Evolutionary conservation across 2,113 vertebrate species (phyloP).

Genomic region (Columba livia): DNA sequence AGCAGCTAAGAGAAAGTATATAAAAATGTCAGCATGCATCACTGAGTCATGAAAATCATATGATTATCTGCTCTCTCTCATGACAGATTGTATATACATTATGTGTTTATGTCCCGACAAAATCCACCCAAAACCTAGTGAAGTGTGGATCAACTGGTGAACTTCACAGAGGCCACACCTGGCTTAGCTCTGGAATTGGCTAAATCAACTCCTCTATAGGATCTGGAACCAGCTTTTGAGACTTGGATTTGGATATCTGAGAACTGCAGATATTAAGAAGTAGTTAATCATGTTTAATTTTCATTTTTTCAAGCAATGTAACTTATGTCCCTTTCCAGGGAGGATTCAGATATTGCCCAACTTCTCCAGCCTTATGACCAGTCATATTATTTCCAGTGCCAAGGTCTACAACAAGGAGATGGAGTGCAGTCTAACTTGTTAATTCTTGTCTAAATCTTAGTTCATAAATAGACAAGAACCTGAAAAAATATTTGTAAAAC

Average conservation of each 20-base stretch:
- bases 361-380: not conserved
- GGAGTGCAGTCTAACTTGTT: not conserved
- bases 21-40: constrained; percentile 16
- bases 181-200: not conserved
- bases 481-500: not conserved
- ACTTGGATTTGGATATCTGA: not conserved
- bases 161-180: not conserved
- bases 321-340: not conserved
- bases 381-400: not conserved
- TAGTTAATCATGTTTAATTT: not conserved
- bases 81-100: not conserved
- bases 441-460: not conserved
- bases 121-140: not conserved
- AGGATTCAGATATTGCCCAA: not conserved
- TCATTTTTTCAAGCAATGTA: not conserved
- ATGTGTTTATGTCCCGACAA: not conserved
- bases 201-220: not conserved
- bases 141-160: not conserved
- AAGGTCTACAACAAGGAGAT: not conserved
- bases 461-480: not conserved
- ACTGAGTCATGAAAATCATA: not conserved
- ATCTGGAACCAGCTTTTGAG: not conserved
- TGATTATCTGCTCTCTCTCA: not conserved
- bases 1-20: not conserved
- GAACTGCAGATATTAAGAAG: not conserved